These are phyloP conservation scores for Euplagia quadripunctaria DNA, from an alignment of 2,888 invertebrate species.

Conservation along the genomic window DNA sequence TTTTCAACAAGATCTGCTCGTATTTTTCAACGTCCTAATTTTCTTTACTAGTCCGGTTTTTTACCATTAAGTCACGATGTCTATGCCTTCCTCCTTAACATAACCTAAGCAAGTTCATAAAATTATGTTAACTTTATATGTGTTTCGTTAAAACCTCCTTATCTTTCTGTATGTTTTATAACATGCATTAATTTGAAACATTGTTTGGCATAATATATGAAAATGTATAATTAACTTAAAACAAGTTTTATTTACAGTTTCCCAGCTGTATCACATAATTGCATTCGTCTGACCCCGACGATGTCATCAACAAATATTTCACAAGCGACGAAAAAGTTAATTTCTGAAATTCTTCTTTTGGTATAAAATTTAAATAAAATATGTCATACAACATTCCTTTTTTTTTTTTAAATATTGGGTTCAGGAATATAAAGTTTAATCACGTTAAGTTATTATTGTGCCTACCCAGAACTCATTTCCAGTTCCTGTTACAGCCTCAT, in stretches of 20 bases:
- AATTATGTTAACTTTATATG: too few species aligned
- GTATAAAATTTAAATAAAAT: conserved; percentile 52
- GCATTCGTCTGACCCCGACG: conserved; percentile 26
- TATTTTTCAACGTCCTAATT: background rate
- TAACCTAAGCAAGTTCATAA: too few species aligned
- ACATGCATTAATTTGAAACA: conserved; percentile 11
- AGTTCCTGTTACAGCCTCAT: background rate
- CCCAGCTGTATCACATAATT: conserved; percentile 30
- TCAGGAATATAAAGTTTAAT: conserved; percentile 9
- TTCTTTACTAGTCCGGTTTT: too few species aligned
- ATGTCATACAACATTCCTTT: conserved; percentile 33
- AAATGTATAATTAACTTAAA: conserved; percentile 35
- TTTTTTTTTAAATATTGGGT: too few species aligned
- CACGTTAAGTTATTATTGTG: background rate
- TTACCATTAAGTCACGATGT: too few species aligned
- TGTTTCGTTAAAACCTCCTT: too few species aligned
- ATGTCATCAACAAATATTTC: conserved; percentile 32
- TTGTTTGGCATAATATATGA: conserved; percentile 8
- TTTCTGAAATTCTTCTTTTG: conserved; percentile 39
- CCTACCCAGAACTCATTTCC: background rate
- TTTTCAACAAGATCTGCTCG: background rate
- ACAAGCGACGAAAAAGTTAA: conserved; percentile 41
- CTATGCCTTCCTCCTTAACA: too few species aligned
- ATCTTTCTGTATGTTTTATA: too few species aligned
- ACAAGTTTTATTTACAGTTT: conserved; percentile 38